phyloP scores from a whole-genome alignment of 2,888 invertebrate species.

The Kuschelorhynchus macadamiae region DNA sequence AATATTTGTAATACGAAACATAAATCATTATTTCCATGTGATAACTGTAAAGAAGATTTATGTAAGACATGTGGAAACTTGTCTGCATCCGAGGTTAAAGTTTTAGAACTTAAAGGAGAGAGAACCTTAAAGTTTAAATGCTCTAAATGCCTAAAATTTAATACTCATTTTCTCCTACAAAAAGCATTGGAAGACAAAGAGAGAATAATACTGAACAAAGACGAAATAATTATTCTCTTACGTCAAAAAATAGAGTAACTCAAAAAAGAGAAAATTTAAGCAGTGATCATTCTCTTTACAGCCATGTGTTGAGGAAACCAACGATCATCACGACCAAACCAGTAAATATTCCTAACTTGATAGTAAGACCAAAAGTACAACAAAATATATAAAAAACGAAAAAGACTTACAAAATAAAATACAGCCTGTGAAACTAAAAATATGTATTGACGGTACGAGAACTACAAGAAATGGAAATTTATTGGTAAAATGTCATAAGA shows the following conservation, averaged over 20 bases:
- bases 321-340: too few relatives aligned
- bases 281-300: too few relatives aligned
- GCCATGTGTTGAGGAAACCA: background rate
- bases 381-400: background rate
- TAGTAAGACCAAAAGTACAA: conserved; percentile 5
- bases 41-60: background rate
- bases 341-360: conserved; percentile 1
- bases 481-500: background rate
- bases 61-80: too few relatives aligned
- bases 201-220: background rate
- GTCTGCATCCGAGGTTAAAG: conserved; percentile 4
- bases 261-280: too few relatives aligned
- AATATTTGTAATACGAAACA: too few relatives aligned
- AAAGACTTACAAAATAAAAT: background rate
- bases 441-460: background rate
- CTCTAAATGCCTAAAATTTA: background rate
- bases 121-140: background rate
- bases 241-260: background rate
- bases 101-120: background rate
- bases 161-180: background rate
- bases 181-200: background rate
- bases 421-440: background rate
- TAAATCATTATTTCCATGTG: background rate
- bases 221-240: background rate
- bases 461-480: background rate